A percentile compares a stretch with the other conserved stretches of the same genome.
Evolutionary conservation across 2,113 vertebrate species (phyloP).

Genomic region (Proteles cristata): DNA sequence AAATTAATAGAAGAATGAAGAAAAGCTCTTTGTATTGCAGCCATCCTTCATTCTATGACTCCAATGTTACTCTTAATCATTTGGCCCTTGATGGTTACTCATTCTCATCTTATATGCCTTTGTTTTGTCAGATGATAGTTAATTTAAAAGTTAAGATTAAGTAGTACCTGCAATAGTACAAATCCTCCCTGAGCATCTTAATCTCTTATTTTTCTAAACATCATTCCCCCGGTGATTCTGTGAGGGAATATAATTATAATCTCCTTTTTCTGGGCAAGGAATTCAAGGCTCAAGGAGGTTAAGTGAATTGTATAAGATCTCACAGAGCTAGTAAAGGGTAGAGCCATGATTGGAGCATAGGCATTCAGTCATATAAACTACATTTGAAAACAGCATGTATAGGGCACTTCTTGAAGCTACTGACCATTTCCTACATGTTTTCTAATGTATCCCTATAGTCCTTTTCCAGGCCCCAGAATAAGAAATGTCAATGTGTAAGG

Average conservation of each 20-base stretch:
- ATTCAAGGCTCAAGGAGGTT: neutral
- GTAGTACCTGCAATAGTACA: neutral
- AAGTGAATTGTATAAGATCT: neutral
- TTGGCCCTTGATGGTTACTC: neutral
- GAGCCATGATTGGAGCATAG: neutral
- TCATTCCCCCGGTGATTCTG: neutral
- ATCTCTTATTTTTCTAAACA: neutral
- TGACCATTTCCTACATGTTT: neutral
- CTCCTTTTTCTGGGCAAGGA: neutral
- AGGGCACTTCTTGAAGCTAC: neutral
- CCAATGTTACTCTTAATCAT: neutral
- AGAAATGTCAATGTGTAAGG: neutral
- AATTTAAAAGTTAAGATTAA: neutral
- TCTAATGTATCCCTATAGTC: neutral
- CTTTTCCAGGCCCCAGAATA: neutral
- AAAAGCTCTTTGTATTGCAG: neutral
- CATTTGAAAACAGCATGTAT: neutral
- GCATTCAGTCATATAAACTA: neutral
- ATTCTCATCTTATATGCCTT: neutral
- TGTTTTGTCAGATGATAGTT: conserved; percentile 3
- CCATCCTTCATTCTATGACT: neutral
- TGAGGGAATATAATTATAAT: neutral
- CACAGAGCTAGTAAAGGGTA: neutral
- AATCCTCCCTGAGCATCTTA: neutral
- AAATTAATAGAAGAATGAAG: neutral